These are phyloP conservation scores for Dolichoris vasculosae DNA, from an alignment of 1,140 invertebrate species.

Conservation along the genomic window DNA sequence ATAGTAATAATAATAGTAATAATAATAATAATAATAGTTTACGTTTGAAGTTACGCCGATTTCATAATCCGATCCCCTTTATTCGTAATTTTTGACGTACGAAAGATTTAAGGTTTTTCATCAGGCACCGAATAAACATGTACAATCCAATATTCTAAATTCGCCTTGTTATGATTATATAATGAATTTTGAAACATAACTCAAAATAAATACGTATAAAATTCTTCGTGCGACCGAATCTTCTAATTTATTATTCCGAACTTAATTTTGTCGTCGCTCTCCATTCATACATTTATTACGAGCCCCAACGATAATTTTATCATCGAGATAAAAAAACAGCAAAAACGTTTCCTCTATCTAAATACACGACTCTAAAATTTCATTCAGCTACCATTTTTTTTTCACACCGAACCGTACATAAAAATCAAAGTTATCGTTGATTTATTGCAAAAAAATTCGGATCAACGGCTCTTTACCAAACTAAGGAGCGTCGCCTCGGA, in stretches of 20 bases:
- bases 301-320: conserved; percentile 12
- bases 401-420: background rate
- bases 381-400: background rate
- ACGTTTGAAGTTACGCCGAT: no score
- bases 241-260: conserved; percentile 7
- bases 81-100: no score
- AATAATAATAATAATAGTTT: no score
- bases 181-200: background rate
- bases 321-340: background rate
- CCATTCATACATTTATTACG: background rate
- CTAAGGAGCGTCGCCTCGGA: background rate
- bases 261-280: background rate
- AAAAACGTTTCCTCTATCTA: background rate
- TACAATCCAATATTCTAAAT: background rate
- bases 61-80: no score
- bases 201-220: background rate
- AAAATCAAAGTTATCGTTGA: conserved; percentile 12
- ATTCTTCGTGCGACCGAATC: background rate
- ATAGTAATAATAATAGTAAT: no score
- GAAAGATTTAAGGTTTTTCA: no score
- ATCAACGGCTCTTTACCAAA: background rate
- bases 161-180: background rate
- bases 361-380: background rate
- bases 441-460: background rate
- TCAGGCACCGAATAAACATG: no score